Base-by-base conservation (phyloP, 2,888 invertebrate genomes). In the Platycnemis pennipes region DNA sequence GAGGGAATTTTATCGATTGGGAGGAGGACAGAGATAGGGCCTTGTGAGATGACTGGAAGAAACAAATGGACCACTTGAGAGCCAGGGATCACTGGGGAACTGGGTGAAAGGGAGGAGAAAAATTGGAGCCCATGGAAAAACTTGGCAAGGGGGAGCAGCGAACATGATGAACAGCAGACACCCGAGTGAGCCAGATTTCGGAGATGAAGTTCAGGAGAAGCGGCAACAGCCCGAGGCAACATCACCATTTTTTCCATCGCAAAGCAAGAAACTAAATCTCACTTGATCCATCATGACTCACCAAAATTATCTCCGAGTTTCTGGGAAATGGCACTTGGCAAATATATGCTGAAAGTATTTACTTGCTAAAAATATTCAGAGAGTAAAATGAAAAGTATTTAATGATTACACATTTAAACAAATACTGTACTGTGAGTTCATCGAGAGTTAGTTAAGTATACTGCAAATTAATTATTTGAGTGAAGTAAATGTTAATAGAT, bases 41-140 rank as follows among this genome's bases (percentile, higher is more conserved):
- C 37, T 77, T 77, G 37, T 77, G 77, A 77, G 77, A 77, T 77
- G 77, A 77, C 77, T 77, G 77, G 77, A 77, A 77, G 77, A 77
- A 77, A 77, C 77, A 77, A 77, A 77, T 77, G 77, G 77, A 77
- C 77, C 77, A 77, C 77, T 77, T 77, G 77, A 37, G 37, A 77
- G 37, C 19, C 19, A 3, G 77, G 26, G 63, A 16, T 22, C 8
- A 77, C 77, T 77, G 37, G 77, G 63, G 19, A 26, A 63, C 22
- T 26, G 77, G 77, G 77, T 26, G 13, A 5, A 5, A 26, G 63
- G 26, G 37, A 26, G 77, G 37, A 26, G 26, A 26, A 77, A 77
- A 77, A 31, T 77, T 22, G 37, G 13, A 26, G 37, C 31, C 77
- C 63, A 63, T 19, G 19, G 22, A 63, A 63, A 77, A 77, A 77